Base-by-base conservation (phyloP, 2,797 vertebrate species). In the Leptodactylus fallax region DNA sequence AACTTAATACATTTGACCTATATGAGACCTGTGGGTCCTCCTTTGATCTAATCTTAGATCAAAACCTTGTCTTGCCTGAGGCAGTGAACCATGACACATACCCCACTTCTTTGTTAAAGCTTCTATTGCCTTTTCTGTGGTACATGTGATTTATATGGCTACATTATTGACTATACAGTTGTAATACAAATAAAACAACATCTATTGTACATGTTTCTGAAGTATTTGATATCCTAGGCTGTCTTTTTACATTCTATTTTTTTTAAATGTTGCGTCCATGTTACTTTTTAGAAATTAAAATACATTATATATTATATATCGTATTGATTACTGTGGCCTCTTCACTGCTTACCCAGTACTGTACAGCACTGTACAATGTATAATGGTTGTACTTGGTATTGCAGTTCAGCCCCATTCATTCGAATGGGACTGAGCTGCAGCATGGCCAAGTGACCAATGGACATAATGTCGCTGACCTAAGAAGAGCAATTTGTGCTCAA, bases 1-100 rank as follows among this genome's bases (percentile, higher is more conserved):
- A 67, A 85, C 23, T 9, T 55, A 53, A 61, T 67, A 65, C 85
- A 10, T 86, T 86, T 86, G 77, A 86, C 85, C 74, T n/a, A 53
- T 27, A 67, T 56, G 19, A 80, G 85, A 86, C 23, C 27, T 69
- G 55, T 19, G 72, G 47, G 25, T 17, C 51, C 63, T 77, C 19
- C 23, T 83, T 79, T 47, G 85, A 23, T 63, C 76, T 69, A 69
- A 36, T 79, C 53, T 60, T 79, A 58, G 55, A 79, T 56, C 45
- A 27, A 49, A 53, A 19, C 85, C 21, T 86, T 86, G 49, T 55
- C 7, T 25, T 45, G 60, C 23, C 27, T 19, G 49, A 67, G 77
- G 77, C 19, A 69, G 58, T 80, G 60, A 86, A 67, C 85, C 21
- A 27, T 56, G 23, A 55, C 5, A 23, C 23, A 67, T 67, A 67